A percentile compares a stretch with the other conserved stretches of the same genome.
phyloP scores from a whole-genome alignment of 1,140 invertebrate genomes.

The Scaptomyza pallida region DNA sequence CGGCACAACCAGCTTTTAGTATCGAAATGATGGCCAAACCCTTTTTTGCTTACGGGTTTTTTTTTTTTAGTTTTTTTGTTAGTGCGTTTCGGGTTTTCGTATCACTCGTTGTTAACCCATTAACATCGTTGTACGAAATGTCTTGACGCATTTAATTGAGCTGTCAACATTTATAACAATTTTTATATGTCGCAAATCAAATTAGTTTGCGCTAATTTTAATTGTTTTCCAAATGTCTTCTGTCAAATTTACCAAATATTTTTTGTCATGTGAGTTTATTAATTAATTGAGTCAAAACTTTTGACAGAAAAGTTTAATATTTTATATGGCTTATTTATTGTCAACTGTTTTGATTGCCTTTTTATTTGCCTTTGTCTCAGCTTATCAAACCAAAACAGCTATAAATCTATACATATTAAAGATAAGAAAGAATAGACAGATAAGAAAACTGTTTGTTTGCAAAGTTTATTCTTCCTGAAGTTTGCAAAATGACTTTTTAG shows the following conservation, averaged over 20 bases:
- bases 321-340: background rate
- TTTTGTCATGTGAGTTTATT: background rate
- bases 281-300: background rate
- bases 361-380: background rate
- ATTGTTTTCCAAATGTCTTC: constrained; percentile 5
- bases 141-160: constrained; percentile 30
- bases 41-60: constrained; percentile 22
- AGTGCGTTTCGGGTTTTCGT: background rate
- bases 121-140: constrained; percentile 24
- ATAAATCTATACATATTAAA: background rate
- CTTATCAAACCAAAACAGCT: background rate
- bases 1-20: constrained; percentile 3
- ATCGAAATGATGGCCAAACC: constrained; percentile 28
- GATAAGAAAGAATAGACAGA: too few species aligned
- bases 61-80: too few species aligned
- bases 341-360: background rate
- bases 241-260: background rate
- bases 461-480: too few species aligned
- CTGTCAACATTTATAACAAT: constrained; percentile 30
- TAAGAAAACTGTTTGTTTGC: too few species aligned
- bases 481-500: too few species aligned
- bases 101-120: constrained; percentile 33
- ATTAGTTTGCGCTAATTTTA: constrained; percentile 22
- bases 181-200: constrained; percentile 19
- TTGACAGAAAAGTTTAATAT: background rate